Base-by-base conservation (phyloP, 2,797 vertebrate species). In the Jordanella pulchra region DNA sequence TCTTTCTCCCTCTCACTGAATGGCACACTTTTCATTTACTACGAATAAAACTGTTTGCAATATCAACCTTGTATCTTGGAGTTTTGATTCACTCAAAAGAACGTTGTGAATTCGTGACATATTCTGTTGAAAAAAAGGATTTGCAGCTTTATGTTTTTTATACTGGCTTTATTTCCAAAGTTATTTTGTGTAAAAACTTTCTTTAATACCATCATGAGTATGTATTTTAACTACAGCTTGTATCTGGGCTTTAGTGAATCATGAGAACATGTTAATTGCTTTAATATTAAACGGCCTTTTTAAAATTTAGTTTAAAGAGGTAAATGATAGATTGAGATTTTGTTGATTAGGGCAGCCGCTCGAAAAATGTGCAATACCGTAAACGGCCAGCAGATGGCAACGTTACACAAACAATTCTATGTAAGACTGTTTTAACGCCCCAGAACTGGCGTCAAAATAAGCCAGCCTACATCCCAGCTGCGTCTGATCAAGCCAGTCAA, bases 21-120 rank as follows among this genome's bases (percentile, higher is more conserved):
- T 90, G 91, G 92, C 92, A 94, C 93, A 92, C 91, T 93, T 93
- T 90, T 93, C 92, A 93, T 94, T 93, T 92, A 92, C 86, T 91
- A 91, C 85, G 45, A 95, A 95, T 95, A 95, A 67, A 95, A 95
- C 88, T 70, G 91, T 93, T 94, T 93, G 93, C 93, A 95, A 94
- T 92, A 90, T 85, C 69, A 54, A 87, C 35, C 30, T 71, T 77
- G 75, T 87, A 3, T 71, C 27, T 73, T 44, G 51, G 47, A n/a
- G 11, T 25, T 47, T 35, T 0, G 9, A 3, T 25, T 39, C 13
- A 25, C 14, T 54, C 21, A 21, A 23, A 35, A 45, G 23, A 13
- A 23, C 6, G 48, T 47, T 47, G 45, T 14, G 17, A 50, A 21
- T 21, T 18, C 21, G 48, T 5, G 47, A 48, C 15, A 45, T 14